A percentile compares a stretch with the other conserved stretches of the same genome.
These are phyloP conservation scores for Carduelis carduelis DNA, from an alignment of 2,797 vertebrate species.

Conservation along the genomic window DNA sequence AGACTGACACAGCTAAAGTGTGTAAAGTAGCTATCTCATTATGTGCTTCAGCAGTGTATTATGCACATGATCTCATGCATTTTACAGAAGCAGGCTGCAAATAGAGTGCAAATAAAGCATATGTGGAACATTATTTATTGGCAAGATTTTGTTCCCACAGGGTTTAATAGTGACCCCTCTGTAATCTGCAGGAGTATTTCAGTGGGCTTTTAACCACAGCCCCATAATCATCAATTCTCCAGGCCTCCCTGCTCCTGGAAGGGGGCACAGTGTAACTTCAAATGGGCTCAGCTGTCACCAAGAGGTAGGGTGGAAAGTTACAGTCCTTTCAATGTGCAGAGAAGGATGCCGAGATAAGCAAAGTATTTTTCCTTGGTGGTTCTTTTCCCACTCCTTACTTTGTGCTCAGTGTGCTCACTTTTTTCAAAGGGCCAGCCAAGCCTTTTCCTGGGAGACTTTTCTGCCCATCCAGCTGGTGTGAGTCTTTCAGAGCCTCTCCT, in stretches of 20 bases:
- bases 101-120: neutral
- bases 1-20: neutral
- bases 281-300: neutral
- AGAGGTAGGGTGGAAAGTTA: neutral
- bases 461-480: neutral
- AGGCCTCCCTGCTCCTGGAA: neutral
- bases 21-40: neutral
- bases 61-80: neutral
- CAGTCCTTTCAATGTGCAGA: neutral
- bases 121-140: constrained; percentile 1
- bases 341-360: neutral
- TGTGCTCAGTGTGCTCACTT: neutral
- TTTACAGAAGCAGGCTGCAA: constrained; percentile 23
- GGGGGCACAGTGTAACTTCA: neutral
- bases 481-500: neutral
- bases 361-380: neutral
- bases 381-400: neutral
- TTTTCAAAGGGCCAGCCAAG: neutral
- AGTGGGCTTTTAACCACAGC: neutral
- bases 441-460: neutral
- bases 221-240: neutral
- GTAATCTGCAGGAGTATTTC: neutral
- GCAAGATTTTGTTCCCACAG: neutral
- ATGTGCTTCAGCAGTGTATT: neutral
- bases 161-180: neutral